A percentile compares a stretch with the other conserved stretches of the same genome.
These are phyloP conservation scores for Heliconius cydno DNA, from an alignment of 2,888 invertebrate genomes.

Conservation along the genomic window DNA sequence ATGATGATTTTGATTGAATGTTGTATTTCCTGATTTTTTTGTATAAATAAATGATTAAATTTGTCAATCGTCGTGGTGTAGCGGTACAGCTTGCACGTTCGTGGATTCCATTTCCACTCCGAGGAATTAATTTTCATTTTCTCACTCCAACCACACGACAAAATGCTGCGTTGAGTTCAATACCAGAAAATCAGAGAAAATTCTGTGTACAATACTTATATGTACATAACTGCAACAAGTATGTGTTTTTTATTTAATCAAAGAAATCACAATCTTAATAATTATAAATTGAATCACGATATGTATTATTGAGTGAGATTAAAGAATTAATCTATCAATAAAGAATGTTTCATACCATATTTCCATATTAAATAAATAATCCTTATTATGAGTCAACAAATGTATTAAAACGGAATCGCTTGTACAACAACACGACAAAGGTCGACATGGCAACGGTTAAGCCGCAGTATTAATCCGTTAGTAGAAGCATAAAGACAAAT, in stretches of 20 bases:
- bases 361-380: neutral
- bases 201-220: too few relatives aligned
- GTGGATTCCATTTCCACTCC: neutral
- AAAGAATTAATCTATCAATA: neutral
- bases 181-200: too few relatives aligned
- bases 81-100: neutral
- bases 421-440: conserved; percentile 42
- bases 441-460: conserved; percentile 48
- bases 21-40: neutral
- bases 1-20: neutral
- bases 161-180: neutral
- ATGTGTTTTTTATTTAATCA: neutral
- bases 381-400: neutral
- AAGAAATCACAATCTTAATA: neutral
- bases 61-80: too few relatives aligned
- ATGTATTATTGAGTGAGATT: neutral
- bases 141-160: neutral
- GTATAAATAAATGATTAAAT: neutral
- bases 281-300: neutral
- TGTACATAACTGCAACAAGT: too few relatives aligned
- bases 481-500: conserved; percentile 64
- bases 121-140: neutral
- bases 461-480: conserved; percentile 59
- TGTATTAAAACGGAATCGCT: conserved; percentile 16
- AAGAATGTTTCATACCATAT: neutral